These are phyloP conservation scores for Orthosia gothica DNA, from an alignment of 2,888 invertebrate species.

Conservation along the genomic window DNA sequence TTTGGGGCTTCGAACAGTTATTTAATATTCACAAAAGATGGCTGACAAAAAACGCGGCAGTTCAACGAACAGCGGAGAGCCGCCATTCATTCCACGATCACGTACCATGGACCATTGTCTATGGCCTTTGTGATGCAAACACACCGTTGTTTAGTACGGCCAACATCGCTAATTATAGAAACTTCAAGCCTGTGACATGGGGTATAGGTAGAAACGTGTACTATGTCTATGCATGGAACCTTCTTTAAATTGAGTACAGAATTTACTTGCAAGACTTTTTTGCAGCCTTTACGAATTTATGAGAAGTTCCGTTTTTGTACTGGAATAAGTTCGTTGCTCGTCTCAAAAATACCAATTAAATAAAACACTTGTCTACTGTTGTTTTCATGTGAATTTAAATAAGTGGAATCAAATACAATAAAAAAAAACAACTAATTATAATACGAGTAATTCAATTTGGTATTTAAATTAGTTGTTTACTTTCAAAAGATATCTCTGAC, in stretches of 20 bases:
- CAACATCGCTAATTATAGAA: conserved; percentile 63
- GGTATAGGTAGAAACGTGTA: neutral
- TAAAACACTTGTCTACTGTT: neutral
- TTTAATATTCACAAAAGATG: conserved; percentile 61
- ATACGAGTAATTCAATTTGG: neutral
- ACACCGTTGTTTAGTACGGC: conserved; percentile 54
- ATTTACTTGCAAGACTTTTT: neutral
- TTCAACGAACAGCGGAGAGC: conserved; percentile 55
- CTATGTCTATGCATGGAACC: neutral
- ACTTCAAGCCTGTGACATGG: conserved; percentile 19
- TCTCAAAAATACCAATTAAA: neutral
- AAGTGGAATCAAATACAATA: neutral
- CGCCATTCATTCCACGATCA: conserved; percentile 62
- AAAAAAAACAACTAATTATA: neutral
- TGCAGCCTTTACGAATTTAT: neutral
- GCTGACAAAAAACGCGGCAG: conserved; percentile 57
- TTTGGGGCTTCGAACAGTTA: conserved; percentile 43
- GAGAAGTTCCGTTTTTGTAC: neutral
- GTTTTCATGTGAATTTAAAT: neutral
- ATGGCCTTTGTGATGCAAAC: conserved; percentile 67
- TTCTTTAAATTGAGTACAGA: neutral
- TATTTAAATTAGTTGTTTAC: conserved; percentile 22
- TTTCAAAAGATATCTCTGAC: conserved; percentile 14
- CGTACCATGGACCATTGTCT: conserved; percentile 70
- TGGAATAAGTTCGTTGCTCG: neutral